phyloP scores from a whole-genome alignment of 2,888 invertebrate genomes.

The Drosophila subsilvestris region DNA sequence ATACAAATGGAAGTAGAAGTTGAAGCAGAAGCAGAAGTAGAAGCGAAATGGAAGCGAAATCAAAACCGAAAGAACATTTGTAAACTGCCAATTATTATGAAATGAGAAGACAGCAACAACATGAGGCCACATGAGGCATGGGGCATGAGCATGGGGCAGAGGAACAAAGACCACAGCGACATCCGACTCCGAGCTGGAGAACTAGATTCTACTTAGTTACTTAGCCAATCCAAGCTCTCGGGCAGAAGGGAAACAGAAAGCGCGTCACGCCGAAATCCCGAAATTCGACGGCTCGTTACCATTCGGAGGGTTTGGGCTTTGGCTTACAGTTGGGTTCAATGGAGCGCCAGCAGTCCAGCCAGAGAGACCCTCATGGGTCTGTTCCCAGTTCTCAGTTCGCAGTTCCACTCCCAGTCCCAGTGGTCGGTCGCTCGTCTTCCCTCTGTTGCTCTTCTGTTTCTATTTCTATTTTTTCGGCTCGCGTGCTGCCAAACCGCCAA shows the following conservation, averaged over 20 bases:
- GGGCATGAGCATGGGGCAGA: not conserved
- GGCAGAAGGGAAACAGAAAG: slow-evolving; percentile 50
- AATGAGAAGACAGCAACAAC: slow-evolving; percentile 55
- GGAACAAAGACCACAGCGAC: slow-evolving; percentile 54
- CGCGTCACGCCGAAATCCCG: slow-evolving; percentile 76
- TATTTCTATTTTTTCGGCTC: slow-evolving; percentile 55
- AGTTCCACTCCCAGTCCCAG: slow-evolving; percentile 11
- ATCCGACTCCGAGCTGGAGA: slow-evolving; percentile 46
- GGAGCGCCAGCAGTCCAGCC: slow-evolving; percentile 66
- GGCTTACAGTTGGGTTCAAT: slow-evolving; percentile 15
- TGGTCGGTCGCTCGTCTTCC: slow-evolving; percentile 20
- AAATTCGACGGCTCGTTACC: slow-evolving; percentile 72
- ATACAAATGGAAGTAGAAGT: slow-evolving; percentile 47
- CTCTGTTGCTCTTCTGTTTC: slow-evolving; percentile 32
- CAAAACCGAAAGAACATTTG: slow-evolving; percentile 74
- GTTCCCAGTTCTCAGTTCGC: not conserved
- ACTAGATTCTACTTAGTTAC: slow-evolving; percentile 44
- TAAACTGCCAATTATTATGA: slow-evolving; percentile 77
- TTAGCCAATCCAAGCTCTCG: slow-evolving; percentile 8
- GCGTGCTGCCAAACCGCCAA: slow-evolving; percentile 80
- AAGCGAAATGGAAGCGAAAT: slow-evolving; percentile 47
- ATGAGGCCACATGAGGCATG: slow-evolving; percentile 18
- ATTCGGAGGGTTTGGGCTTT: slow-evolving; percentile 52
- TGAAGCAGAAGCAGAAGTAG: slow-evolving; percentile 27
- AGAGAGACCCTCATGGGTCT: slow-evolving; percentile 52